Percentiles rank a stretch among this genome's conserved stretches.
phyloP scores from a whole-genome alignment of 2,113 vertebrate genomes.

The Petaurus breviceps region DNA sequence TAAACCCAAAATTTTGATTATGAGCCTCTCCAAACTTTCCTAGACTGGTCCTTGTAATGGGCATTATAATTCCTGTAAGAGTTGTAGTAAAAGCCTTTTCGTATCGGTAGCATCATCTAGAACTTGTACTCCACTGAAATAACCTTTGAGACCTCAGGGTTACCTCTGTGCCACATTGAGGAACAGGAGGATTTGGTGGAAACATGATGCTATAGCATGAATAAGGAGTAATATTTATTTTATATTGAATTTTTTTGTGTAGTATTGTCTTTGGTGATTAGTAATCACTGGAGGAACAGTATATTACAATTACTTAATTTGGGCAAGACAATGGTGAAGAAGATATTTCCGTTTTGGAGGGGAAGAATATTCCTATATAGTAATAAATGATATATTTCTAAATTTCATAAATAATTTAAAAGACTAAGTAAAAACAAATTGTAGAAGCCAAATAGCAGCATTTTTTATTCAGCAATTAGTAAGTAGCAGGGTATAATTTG shows the following conservation, averaged over 20 bases:
- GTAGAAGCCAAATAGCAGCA: neutral
- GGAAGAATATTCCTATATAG: neutral
- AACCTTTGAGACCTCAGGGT: neutral
- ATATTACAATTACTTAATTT: neutral
- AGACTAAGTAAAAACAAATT: constrained; percentile 6
- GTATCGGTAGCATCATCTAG: neutral
- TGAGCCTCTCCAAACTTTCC: neutral
- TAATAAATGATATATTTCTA: constrained; percentile 10
- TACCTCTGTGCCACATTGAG: neutral
- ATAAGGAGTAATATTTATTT: neutral
- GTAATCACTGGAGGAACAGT: neutral
- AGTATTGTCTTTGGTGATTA: neutral
- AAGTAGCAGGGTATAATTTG: neutral
- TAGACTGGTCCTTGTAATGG: neutral
- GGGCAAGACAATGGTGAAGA: constrained; percentile 34
- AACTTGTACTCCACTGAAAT: neutral
- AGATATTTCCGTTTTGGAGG: constrained; percentile 5
- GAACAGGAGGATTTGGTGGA: neutral
- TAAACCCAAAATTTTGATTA: neutral
- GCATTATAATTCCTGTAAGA: neutral
- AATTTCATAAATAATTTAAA: constrained; percentile 1
- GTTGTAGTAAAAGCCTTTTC: neutral
- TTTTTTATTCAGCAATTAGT: constrained; percentile 22
- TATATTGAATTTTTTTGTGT: neutral
- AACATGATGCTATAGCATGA: neutral